Evolutionary conservation across 1,140 invertebrate genomes (phyloP), one percentile per base, ranked within the genome.

Genomic region (Diorhabda carinulata): DNA sequence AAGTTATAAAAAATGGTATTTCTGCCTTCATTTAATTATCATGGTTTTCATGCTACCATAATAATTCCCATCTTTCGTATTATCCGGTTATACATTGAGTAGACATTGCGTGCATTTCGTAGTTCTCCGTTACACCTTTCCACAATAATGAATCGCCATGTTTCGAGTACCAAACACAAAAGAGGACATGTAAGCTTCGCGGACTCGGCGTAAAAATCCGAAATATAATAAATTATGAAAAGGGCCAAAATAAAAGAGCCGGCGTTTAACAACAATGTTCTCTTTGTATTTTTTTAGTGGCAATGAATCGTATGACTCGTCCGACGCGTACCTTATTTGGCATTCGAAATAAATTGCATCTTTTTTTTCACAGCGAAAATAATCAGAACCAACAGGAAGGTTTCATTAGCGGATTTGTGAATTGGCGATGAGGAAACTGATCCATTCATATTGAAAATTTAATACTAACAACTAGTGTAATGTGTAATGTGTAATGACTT

Each of bases 141-240:
- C 3, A 7, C 10, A 7, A 9, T 67, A 67, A 67, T 60, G 57
- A 67, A 67, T 67, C 65, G 65, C n/a, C 43, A 43, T 67, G 65
- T 67, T 58, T 9, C 3, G 56, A 57, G 52, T 42, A 10, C n/a
- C 9, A 8, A 64, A 60, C 65, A 59, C 43, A 67, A 67, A 60
- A 60, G 41, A 44, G 59, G 44, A 56, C 60, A 43, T 68, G 67
- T 68, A 68, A 25, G 47, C 44, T 52, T 10, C 44, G 25, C 40
- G 6, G 8, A 58, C 43, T 7, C 43, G 62, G 59, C 41, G 58
- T n/a, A 66, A 66, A 66, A 66, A 43, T 68, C 44, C 47, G 43
- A 56, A 68, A 68, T 62, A 57, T 45, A 77, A 91, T n/a, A 83
- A 85, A n/a, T 87, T 86, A 0, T 92, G 93, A 89, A 84, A 52